Percentiles rank a stretch among this genome's conserved stretches.
Conservation (phyloP, 2,888 invertebrate genomes). For the Platycheirus rosarum region DNA sequence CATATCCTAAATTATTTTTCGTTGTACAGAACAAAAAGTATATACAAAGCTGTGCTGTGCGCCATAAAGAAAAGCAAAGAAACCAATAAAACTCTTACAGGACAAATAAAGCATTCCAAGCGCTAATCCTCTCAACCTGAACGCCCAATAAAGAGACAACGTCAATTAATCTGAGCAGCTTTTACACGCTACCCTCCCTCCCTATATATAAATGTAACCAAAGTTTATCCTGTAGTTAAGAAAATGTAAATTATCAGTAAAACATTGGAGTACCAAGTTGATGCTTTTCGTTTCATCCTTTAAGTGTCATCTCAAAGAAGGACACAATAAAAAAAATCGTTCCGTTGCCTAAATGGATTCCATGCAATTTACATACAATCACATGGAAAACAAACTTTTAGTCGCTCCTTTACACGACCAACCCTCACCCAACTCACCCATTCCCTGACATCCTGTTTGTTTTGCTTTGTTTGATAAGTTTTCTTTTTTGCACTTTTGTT, state of each 20-base stretch:
- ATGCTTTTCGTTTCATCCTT: slow-evolving; percentile 17
- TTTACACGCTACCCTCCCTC: background rate
- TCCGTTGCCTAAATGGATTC: slow-evolving; percentile 22
- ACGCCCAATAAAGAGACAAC: background rate
- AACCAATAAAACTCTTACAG: slow-evolving; percentile 22
- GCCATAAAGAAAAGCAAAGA: slow-evolving; percentile 4
- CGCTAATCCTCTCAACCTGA: slow-evolving; percentile 2
- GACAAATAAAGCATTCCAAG: slow-evolving; percentile 21
- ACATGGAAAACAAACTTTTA: slow-evolving; percentile 68
- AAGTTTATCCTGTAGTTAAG: slow-evolving; percentile 29
- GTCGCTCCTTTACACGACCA: slow-evolving; percentile 37
- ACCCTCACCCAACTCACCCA: background rate
- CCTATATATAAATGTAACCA: background rate
- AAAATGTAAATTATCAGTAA: slow-evolving; percentile 36
- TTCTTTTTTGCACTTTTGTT: slow-evolving; percentile 35
- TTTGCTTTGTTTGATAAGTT: slow-evolving; percentile 32
- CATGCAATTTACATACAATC: slow-evolving; percentile 61
- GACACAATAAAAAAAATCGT: background rate
- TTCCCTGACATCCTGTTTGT: background rate
- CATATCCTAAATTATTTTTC: no score
- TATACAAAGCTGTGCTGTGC: background rate
- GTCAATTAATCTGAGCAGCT: slow-evolving; percentile 4
- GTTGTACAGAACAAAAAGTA: no score
- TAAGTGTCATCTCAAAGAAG: slow-evolving; percentile 20
- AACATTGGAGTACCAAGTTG: slow-evolving; percentile 31